Percentiles rank a stretch among this genome's conserved stretches.
Evolutionary conservation across 2,113 vertebrate species (phyloP).

Genomic region (Pantherophis guttatus): DNA sequence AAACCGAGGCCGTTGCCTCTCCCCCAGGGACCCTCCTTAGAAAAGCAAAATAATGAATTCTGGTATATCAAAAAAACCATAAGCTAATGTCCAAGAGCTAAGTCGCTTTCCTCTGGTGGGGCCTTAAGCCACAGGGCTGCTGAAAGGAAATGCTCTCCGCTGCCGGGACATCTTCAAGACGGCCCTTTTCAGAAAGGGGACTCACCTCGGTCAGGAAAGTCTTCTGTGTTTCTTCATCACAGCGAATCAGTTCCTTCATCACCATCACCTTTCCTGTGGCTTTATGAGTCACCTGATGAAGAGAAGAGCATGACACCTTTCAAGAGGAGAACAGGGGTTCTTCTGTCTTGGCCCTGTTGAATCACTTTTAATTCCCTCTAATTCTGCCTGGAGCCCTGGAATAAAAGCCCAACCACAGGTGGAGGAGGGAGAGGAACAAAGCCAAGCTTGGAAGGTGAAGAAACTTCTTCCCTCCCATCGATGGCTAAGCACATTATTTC

Average conservation of each 20-base stretch:
- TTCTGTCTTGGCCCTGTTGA: not conserved
- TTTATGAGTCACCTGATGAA: conserved; percentile 89
- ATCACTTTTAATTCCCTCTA: not conserved
- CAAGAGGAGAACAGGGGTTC: not conserved
- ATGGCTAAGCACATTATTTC: not conserved
- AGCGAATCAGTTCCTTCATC: conserved; percentile 97
- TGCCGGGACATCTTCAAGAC: not conserved
- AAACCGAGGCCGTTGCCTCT: not conserved
- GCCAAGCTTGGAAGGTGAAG: not conserved
- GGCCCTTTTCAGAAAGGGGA: not conserved
- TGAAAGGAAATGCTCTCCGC: not conserved
- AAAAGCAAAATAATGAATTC: not conserved
- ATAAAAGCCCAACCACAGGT: not conserved
- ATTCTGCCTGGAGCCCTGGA: not conserved
- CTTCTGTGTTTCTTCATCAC: conserved; percentile 96
- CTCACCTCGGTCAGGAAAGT: conserved; percentile 93
- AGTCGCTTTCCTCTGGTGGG: not conserved
- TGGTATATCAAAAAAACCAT: not conserved
- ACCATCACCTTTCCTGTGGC: conserved; percentile 98
- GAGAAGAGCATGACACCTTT: not conserved
- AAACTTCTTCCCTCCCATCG: not conserved
- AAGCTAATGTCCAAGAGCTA: not conserved
- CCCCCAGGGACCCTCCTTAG: not conserved
- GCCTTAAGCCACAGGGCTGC: not conserved
- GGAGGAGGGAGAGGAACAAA: not conserved